Conservation (phyloP, 2,888 invertebrate species). For the Apomyelois bistriatella region DNA sequence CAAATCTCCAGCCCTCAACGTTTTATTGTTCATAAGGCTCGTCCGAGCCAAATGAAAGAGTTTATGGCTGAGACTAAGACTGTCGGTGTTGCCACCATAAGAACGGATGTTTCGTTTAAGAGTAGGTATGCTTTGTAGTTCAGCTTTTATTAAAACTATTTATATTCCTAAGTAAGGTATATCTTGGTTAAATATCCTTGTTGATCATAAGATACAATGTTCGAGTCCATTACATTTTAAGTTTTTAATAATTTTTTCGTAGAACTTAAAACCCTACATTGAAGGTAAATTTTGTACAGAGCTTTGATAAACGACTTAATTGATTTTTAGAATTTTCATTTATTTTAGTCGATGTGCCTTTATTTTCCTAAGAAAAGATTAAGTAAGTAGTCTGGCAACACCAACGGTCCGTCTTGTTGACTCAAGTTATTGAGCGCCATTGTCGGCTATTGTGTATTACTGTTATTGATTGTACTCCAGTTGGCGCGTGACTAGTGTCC, state of each 20-base stretch:
- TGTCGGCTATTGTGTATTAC: slow-evolving; percentile 73
- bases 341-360: neutral
- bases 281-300: too few relatives aligned
- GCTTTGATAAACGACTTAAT: too few relatives aligned
- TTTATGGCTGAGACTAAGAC: slow-evolving; percentile 76
- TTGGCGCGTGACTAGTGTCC: slow-evolving; percentile 72
- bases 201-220: too few relatives aligned
- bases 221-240: too few relatives aligned
- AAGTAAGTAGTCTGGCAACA: slow-evolving; percentile 43
- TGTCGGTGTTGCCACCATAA: slow-evolving; percentile 61
- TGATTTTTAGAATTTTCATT: too few relatives aligned
- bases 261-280: too few relatives aligned
- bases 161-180: too few relatives aligned
- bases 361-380: neutral
- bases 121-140: too few relatives aligned
- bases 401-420: slow-evolving; percentile 56
- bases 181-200: too few relatives aligned
- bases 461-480: slow-evolving; percentile 70
- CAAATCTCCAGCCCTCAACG: slow-evolving; percentile 78
- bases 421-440: slow-evolving; percentile 74
- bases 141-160: too few relatives aligned
- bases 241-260: too few relatives aligned
- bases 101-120: neutral
- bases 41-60: slow-evolving; percentile 80
- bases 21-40: slow-evolving; percentile 81